Evolutionary conservation across 2,888 invertebrate species (phyloP).

Genomic region (Myopa testacea): DNA sequence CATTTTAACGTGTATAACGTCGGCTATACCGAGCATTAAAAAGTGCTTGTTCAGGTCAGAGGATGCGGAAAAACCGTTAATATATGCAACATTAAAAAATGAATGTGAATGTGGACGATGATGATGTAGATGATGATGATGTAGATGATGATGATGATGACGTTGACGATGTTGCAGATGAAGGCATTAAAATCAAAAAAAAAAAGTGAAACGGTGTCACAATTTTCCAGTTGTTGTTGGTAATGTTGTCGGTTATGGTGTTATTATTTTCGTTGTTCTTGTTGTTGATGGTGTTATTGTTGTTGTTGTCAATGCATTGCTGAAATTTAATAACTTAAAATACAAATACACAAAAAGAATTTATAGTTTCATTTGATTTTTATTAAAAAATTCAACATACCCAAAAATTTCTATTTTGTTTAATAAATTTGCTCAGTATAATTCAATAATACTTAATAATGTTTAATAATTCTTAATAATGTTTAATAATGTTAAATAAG

Average conservation of each 20-base stretch:
- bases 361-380: background rate
- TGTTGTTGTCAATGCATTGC: background rate
- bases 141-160: constrained; percentile 11
- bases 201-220: background rate
- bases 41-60: background rate
- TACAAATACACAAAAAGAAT: background rate
- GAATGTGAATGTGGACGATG: background rate
- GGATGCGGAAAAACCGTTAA: background rate
- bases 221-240: background rate
- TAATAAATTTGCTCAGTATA: too few relatives aligned
- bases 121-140: constrained; percentile 5
- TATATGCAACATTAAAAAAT: background rate
- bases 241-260: background rate
- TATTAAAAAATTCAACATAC: background rate
- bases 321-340: background rate
- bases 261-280: constrained; percentile 10
- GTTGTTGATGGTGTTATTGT: background rate
- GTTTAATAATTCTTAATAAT: too few relatives aligned
- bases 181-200: background rate
- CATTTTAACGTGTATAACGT: background rate
- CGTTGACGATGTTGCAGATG: background rate
- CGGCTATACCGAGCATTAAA: background rate
- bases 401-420: too few relatives aligned
- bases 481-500: too few relatives aligned
- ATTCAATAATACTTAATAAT: too few relatives aligned